These are phyloP conservation scores for Danaus plexippus DNA, from an alignment of 1,140 invertebrate genomes.

Conservation along the genomic window DNA sequence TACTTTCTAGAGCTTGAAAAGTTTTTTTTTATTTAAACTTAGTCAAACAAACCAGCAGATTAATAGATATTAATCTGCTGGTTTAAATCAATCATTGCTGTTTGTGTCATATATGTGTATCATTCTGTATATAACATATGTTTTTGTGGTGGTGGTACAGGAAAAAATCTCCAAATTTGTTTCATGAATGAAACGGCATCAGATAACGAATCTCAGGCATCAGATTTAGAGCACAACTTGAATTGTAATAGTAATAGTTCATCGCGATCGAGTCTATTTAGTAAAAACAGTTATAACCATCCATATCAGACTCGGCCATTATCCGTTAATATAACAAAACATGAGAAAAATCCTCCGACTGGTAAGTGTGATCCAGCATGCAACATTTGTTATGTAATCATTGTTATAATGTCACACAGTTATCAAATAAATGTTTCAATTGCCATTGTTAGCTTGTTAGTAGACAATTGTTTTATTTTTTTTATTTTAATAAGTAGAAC, in stretches of 20 bases:
- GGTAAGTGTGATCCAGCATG: slow-evolving; percentile 42
- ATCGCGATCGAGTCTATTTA: slow-evolving; percentile 54
- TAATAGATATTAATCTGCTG: no score
- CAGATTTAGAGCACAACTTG: slow-evolving; percentile 75
- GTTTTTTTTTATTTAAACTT: no score
- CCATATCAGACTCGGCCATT: slow-evolving; percentile 68
- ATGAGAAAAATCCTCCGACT: slow-evolving; percentile 51
- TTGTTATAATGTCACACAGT: slow-evolving; percentile 7
- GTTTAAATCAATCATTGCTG: slow-evolving; percentile 1
- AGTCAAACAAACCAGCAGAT: no score
- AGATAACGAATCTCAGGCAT: slow-evolving; percentile 83
- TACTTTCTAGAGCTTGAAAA: no score
- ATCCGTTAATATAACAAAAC: slow-evolving; percentile 62
- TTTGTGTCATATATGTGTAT: slow-evolving; percentile 6
- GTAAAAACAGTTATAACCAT: slow-evolving; percentile 60
- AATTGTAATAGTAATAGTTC: slow-evolving; percentile 54
- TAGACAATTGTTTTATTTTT: no score
- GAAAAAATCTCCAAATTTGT: slow-evolving; percentile 94
- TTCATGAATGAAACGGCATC: slow-evolving; percentile 95
- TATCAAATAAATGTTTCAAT: not conserved
- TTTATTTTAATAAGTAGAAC: no score
- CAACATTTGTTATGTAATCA: slow-evolving; percentile 10
- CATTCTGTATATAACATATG: no score
- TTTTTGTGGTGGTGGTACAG: slow-evolving; percentile 71
- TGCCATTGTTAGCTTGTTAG: no score